Conservation (phyloP, 92 coral and sea anemone genomes). For the Actinostola sp. region DNA sequence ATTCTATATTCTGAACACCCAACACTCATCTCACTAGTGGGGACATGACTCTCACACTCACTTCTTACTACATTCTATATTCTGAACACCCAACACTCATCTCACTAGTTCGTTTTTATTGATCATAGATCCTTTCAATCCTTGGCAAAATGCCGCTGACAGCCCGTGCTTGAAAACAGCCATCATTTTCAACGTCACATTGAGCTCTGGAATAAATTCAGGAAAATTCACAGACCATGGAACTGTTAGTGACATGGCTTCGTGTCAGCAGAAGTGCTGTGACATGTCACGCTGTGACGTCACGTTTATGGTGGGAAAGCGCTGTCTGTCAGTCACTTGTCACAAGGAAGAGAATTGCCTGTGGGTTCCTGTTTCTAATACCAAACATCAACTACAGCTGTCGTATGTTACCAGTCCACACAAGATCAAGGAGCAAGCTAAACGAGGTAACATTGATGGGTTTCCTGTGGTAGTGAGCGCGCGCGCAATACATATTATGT, state of each 20-base stretch:
- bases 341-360: conserved; percentile 63
- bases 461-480: neutral
- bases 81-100: too few species aligned
- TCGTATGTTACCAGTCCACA: conserved; percentile 64
- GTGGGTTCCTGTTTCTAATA: conserved; percentile 61
- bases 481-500: too few species aligned
- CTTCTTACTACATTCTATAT: too few species aligned
- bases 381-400: conserved; percentile 63
- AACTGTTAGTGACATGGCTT: conserved; percentile 56
- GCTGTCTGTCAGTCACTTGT: conserved; percentile 84
- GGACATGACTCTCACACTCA: too few species aligned
- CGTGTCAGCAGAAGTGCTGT: conserved; percentile 81
- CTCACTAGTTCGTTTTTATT: too few species aligned
- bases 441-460: neutral
- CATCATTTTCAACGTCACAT: conserved; percentile 73
- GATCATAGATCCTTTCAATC: conserved; percentile 17
- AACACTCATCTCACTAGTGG: too few species aligned
- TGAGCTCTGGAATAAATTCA: conserved; percentile 64
- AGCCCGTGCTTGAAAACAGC: conserved; percentile 63
- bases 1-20: too few species aligned
- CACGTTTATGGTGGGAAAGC: conserved; percentile 80
- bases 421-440: conserved; percentile 33
- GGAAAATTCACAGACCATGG: conserved; percentile 79
- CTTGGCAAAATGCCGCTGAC: conserved; percentile 27
- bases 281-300: conserved; percentile 70